A percentile compares a stretch with the other conserved stretches of the same genome.
phyloP scores from a whole-genome alignment of 2,113 vertebrate species.

The Phaethornis superciliosus region DNA sequence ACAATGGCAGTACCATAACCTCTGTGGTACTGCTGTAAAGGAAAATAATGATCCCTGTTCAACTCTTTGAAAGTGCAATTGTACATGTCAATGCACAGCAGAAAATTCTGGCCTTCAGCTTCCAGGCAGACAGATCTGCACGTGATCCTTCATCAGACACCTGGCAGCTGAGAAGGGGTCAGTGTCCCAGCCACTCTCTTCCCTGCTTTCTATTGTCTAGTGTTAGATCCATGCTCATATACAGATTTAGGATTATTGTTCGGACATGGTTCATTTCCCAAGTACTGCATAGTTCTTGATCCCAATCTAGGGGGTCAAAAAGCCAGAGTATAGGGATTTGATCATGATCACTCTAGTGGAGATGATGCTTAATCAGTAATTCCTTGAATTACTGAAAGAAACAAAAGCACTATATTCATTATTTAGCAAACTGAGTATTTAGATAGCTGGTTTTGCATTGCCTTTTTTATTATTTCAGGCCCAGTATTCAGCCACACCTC shows the following conservation, averaged over 20 bases:
- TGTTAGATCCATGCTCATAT: not conserved
- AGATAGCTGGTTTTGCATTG: not conserved
- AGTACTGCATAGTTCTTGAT: not conserved
- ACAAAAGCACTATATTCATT: not conserved
- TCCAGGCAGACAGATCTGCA: not conserved
- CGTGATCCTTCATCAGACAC: not conserved
- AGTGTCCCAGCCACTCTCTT: not conserved
- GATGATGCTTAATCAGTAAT: not conserved
- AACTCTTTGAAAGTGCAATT: constrained; percentile 8
- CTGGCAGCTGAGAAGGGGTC: not conserved
- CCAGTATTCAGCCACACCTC: not conserved
- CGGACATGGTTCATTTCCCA: not conserved
- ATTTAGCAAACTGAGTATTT: not conserved
- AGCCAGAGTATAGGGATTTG: not conserved
- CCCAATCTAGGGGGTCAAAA: not conserved
- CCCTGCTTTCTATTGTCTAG: not conserved
- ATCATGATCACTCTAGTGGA: not conserved
- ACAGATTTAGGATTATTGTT: not conserved
- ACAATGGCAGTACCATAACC: not conserved
- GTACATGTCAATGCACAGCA: not conserved
- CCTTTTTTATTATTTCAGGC: not conserved
- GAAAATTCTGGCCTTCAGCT: not conserved
- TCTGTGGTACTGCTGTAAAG: not conserved
- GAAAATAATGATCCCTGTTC: constrained; percentile 11
- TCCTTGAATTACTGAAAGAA: not conserved